phyloP scores from a whole-genome alignment of 2,113 vertebrate genomes.

The Myrmophylax atrothorax region DNA sequence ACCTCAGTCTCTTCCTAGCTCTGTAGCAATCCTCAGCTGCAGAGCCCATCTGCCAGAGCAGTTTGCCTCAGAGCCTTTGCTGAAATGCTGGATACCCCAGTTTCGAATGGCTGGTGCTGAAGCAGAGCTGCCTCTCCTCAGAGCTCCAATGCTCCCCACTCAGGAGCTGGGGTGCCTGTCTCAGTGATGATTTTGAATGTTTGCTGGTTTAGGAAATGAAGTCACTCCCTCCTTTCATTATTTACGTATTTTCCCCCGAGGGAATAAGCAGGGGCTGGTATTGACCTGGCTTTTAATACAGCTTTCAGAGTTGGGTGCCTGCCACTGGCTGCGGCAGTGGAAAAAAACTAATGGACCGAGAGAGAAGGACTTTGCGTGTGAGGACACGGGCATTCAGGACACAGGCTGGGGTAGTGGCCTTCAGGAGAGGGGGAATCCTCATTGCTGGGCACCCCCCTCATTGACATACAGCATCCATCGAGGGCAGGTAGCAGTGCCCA shows the following conservation, averaged over 20 bases:
- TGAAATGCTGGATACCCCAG: neutral
- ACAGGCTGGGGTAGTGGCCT: neutral
- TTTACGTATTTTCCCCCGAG: constrained; percentile 47
- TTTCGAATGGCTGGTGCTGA: neutral
- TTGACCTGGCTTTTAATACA: constrained; percentile 69
- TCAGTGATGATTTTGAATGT: neutral
- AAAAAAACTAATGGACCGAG: constrained; percentile 67
- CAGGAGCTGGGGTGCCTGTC: rapidly evolving
- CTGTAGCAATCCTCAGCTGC: neutral
- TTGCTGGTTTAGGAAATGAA: neutral
- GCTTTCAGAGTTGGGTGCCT: constrained; percentile 49
- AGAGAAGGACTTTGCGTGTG: neutral
- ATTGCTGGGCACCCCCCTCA: neutral
- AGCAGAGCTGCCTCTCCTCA: neutral
- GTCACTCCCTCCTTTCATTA: neutral
- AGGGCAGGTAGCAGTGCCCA: neutral
- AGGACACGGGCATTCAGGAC: constrained; percentile 35
- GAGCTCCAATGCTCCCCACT: neutral
- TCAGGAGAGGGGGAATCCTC: neutral
- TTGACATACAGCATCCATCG: neutral
- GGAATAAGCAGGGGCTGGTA: constrained; percentile 40
- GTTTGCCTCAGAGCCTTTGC: neutral
- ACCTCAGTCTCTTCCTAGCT: neutral
- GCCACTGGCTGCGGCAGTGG: constrained; percentile 44
- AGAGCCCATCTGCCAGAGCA: neutral